Evolutionary conservation across 2,888 invertebrate genomes (phyloP), one percentile per base, ranked within the genome.

Genomic region (Aricia artaxerxes): DNA sequence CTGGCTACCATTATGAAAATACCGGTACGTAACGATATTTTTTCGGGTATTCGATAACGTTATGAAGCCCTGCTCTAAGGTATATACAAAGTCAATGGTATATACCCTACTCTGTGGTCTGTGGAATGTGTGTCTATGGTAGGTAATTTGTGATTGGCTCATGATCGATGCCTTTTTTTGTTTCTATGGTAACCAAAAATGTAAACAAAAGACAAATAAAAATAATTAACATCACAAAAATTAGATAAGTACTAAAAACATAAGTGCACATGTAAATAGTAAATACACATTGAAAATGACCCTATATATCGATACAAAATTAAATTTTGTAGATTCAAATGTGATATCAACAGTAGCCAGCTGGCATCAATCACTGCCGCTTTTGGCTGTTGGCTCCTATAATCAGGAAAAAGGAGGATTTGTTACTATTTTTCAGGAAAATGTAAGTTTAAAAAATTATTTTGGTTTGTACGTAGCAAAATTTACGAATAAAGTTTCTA

Each of bases 371-470:
- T 96, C 96, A 81, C 95, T 97, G 83, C 97, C 98, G 1, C 91
- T 98, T 61, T 92, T 99, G 77, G 98, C 98, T 35, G 96, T 98
- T 5, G 97, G 98, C 7, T 97, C 98, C 3, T 98, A 97, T 88
- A 97, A 97, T 84, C 98, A 98, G 89, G 97, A 98, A 83, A 97
- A 97, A 86, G 98, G 98, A 44, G 98, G 98, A 82, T 97, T 97
- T 83, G 97, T 98, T 4, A 97, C 97, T 64, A 96, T 99, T 83
- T 98, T 97, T 87, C 97, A 98, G 86, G 98, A 98, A 92, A 95
- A 96, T 90, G 98, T 97, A 92, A 94, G 95, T 88, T 61, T n/a
- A 24, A 61, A 24, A 61, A 1, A 2, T 24, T 3, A 2, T 2
- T 61, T 61, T 60, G 6, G 4, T 80, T 60, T 53, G 16, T 73